Evolutionary conservation across 2,113 vertebrate species (phyloP).

Genomic region (Argyrosomus japonicus): DNA sequence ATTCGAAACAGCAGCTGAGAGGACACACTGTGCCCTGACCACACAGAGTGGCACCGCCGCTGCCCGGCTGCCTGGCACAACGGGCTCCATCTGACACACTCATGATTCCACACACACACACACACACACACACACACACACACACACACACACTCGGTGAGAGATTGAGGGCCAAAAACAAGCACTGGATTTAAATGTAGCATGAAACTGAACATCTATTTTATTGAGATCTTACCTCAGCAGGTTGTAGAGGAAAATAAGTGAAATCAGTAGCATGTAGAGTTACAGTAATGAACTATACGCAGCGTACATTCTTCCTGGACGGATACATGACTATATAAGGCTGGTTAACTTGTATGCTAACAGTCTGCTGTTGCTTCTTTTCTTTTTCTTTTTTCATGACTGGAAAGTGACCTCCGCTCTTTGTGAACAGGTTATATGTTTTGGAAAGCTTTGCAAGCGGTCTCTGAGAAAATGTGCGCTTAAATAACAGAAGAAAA

Average conservation of each 20-base stretch:
- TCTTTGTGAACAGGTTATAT: constrained; percentile 56
- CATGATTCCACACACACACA: constrained; percentile 43
- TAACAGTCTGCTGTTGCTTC: constrained; percentile 5
- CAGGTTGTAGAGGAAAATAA: background rate
- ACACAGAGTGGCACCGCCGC: constrained; percentile 71
- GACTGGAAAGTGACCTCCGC: background rate
- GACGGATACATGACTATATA: background rate
- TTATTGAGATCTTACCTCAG: constrained; percentile 37
- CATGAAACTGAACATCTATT: constrained; percentile 30
- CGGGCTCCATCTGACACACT: constrained; percentile 66
- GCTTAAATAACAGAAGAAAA: constrained; percentile 61
- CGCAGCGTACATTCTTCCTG: background rate
- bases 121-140: constrained; percentile 7
- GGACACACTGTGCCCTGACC: constrained; percentile 72
- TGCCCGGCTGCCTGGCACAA: constrained; percentile 70
- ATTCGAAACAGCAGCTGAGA: constrained; percentile 76
- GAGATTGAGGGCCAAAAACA: constrained; percentile 13
- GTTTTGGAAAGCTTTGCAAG: constrained; percentile 33
- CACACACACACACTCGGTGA: too few relatives aligned
- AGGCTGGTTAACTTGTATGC: constrained; percentile 12
- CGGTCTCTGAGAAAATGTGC: constrained; percentile 29
- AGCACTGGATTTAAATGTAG: constrained; percentile 31
- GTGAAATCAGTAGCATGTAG: background rate
- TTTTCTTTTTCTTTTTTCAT: constrained; percentile 23
- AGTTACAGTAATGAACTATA: background rate